Evolutionary conservation across 2,888 invertebrate species (phyloP).

Genomic region (Hedya salicella): DNA sequence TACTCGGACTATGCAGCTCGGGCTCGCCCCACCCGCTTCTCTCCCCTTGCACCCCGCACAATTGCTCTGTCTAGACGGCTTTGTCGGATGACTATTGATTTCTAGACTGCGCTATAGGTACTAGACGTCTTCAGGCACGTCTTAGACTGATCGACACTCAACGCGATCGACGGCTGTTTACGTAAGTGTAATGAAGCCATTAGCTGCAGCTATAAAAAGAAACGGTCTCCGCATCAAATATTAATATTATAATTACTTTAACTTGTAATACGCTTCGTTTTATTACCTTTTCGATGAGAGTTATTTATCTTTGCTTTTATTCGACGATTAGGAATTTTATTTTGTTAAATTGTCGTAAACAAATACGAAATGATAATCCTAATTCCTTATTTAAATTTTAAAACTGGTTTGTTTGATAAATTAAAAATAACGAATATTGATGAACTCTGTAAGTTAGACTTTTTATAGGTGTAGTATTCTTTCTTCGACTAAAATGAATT

Average conservation of each 20-base stretch:
- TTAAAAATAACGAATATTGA: too few species aligned
- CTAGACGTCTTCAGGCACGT: slow-evolving; percentile 4
- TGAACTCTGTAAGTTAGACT: too few species aligned
- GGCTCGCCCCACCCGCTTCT: too few species aligned
- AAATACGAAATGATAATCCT: neutral
- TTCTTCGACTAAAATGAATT: too few species aligned
- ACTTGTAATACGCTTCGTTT: slow-evolving; percentile 20
- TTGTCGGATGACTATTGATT: too few species aligned
- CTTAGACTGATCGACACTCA: neutral
- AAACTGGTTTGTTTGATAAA: too few species aligned
- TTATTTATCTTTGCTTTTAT: slow-evolving; percentile 12
- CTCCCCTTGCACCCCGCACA: too few species aligned
- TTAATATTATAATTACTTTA: slow-evolving; percentile 37
- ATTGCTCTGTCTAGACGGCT: too few species aligned
- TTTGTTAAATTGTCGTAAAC: neutral
- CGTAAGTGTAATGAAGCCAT: slow-evolving; percentile 32
- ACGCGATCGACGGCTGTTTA: slow-evolving; percentile 33
- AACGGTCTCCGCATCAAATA: slow-evolving; percentile 17
- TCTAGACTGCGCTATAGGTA: neutral
- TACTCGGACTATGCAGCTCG: too few species aligned
- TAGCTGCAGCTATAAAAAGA: slow-evolving; percentile 33
- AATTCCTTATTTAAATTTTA: neutral
- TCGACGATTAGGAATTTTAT: neutral
- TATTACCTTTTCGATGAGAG: slow-evolving; percentile 12
- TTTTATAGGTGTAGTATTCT: too few species aligned